A percentile compares a stretch with the other conserved stretches of the same genome.
Conservation (phyloP, 2,888 invertebrate species). For the Alloscopus bannaensis region DNA sequence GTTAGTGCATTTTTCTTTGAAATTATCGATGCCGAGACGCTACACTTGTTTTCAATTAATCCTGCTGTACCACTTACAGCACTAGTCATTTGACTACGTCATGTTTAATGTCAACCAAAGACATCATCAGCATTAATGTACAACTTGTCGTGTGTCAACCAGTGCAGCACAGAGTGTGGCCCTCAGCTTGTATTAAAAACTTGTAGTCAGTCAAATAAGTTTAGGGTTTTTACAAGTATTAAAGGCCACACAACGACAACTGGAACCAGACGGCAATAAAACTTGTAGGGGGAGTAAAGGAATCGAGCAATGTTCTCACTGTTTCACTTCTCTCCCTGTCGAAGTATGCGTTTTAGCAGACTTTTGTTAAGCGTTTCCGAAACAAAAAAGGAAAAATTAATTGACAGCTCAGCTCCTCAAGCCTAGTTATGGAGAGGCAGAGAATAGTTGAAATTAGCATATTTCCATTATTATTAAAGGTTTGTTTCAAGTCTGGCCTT, state of each 20-base stretch:
- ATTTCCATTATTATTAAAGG: neutral
- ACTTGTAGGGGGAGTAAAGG: neutral
- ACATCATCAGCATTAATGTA: slow-evolving; percentile 22
- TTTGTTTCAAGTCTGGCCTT: neutral
- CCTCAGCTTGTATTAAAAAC: neutral
- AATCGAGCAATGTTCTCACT: neutral
- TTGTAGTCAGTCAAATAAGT: neutral
- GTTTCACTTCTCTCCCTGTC: neutral
- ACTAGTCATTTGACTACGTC: slow-evolving; percentile 18
- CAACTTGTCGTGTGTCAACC: slow-evolving; percentile 6
- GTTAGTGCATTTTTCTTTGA: neutral
- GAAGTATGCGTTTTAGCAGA: neutral
- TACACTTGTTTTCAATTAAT: slow-evolving; percentile 41
- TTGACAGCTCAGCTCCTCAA: neutral
- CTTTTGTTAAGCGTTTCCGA: neutral
- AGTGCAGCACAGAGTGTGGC: no score
- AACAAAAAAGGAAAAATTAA: neutral
- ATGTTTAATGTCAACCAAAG: slow-evolving; percentile 13
- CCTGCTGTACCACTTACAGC: neutral
- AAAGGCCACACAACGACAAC: neutral
- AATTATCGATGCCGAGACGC: neutral
- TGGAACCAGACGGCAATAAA: no score
- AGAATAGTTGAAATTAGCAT: no score
- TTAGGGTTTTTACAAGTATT: neutral
- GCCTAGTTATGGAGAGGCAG: neutral